These are phyloP conservation scores for Oryzias dopingdopingensis DNA, from an alignment of 2,797 vertebrate species.

Conservation along the genomic window DNA sequence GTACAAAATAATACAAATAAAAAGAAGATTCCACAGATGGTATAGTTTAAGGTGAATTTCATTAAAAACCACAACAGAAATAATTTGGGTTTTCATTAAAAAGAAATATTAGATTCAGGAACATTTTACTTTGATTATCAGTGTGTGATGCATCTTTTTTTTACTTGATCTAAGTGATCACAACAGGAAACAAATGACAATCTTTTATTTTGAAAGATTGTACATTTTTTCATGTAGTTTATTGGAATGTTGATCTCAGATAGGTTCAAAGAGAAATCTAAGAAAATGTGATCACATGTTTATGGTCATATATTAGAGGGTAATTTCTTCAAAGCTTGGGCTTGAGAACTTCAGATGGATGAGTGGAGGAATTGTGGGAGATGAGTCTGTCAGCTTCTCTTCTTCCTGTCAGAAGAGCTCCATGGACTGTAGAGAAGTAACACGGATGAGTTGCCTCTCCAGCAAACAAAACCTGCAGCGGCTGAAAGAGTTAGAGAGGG, in stretches of 20 bases:
- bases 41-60: background rate
- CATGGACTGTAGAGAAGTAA: slow-evolving; percentile 93
- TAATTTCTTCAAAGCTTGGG: slow-evolving; percentile 65
- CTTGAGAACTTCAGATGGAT: slow-evolving; percentile 18
- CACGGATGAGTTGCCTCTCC: slow-evolving; percentile 90
- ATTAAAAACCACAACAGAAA: background rate
- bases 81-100: background rate
- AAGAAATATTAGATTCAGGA: background rate
- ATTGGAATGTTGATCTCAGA: background rate
- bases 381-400: slow-evolving; percentile 89
- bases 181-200: too few species aligned
- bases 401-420: slow-evolving; percentile 88
- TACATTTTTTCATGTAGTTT: background rate
- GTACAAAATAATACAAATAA: too few species aligned
- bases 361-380: slow-evolving; percentile 44
- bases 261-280: background rate
- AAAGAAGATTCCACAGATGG: too few species aligned
- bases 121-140: background rate
- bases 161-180: too few species aligned
- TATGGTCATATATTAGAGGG: too few species aligned
- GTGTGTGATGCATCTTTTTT: too few species aligned
- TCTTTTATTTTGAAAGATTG: background rate
- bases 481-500: slow-evolving; percentile 63
- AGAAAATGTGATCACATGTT: background rate
- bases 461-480: slow-evolving; percentile 90